Evolutionary conservation across 2,113 vertebrate genomes (phyloP).

Genomic region (Oenanthe oenanthe): DNA sequence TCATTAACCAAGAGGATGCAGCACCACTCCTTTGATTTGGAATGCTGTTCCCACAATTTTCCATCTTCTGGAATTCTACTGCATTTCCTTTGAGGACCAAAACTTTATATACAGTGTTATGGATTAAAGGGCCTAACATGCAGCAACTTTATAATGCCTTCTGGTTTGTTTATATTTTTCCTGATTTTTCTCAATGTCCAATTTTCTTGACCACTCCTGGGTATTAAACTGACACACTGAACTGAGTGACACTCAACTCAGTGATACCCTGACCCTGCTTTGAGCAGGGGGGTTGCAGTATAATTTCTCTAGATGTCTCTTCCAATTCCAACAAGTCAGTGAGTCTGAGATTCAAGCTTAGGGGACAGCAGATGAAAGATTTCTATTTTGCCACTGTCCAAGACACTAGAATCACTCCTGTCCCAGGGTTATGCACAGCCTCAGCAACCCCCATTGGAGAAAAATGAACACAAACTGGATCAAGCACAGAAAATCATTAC

Average conservation of each 20-base stretch:
- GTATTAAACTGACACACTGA: neutral
- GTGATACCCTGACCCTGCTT: neutral
- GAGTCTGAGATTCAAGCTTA: neutral
- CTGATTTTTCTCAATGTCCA: neutral
- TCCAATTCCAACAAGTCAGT: neutral
- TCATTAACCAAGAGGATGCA: neutral
- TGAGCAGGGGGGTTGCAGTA: neutral
- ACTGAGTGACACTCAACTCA: neutral
- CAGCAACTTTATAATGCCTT: neutral
- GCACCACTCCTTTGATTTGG: neutral
- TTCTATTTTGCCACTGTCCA: neutral
- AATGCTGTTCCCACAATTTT: neutral
- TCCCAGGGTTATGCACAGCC: neutral
- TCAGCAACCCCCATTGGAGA: neutral
- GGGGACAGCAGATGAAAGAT: neutral
- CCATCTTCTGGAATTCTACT: neutral
- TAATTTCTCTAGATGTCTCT: neutral
- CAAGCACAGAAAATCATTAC: conserved; percentile 52
- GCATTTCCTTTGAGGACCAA: neutral
- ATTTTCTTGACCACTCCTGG: neutral
- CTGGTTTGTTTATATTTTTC: neutral
- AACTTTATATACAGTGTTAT: neutral
- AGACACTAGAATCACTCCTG: neutral
- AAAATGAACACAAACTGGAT: conserved; percentile 26
- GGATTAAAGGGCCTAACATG: neutral